Percentiles rank a stretch among this genome's conserved stretches.
These are phyloP conservation scores for Mastomys coucha DNA, from an alignment of 2,113 vertebrate species.

Conservation along the genomic window DNA sequence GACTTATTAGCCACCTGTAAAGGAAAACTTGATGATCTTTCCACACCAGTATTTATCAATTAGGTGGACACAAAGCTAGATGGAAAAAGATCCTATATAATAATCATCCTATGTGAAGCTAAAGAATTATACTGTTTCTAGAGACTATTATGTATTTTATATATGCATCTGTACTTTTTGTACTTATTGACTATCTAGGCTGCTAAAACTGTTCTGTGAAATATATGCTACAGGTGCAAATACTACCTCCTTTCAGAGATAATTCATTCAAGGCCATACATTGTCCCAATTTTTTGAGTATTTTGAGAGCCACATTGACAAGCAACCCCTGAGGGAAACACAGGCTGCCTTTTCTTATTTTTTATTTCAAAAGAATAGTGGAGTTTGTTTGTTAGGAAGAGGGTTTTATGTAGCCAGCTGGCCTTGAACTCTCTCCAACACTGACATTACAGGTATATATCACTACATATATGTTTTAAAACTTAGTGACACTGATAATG, in stretches of 20 bases:
- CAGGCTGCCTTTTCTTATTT: slow-evolving; percentile 36
- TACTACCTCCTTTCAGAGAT: slow-evolving; percentile 31
- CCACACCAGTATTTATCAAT: not conserved
- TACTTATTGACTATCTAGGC: slow-evolving; percentile 16
- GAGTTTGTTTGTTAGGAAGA: not conserved
- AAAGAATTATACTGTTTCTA: slow-evolving; percentile 28
- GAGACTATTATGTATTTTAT: not conserved
- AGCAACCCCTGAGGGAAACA: not conserved
- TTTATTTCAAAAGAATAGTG: slow-evolving; percentile 51
- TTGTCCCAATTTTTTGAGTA: not conserved
- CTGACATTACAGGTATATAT: not conserved
- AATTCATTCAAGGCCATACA: not conserved
- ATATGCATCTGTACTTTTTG: not conserved
- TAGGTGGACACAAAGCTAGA: slow-evolving; percentile 17
- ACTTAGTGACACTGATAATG: slow-evolving; percentile 23
- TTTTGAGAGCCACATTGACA: not conserved
- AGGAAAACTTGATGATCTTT: slow-evolving; percentile 47
- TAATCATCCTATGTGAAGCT: not conserved
- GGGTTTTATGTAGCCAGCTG: not conserved
- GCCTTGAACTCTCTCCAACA: not conserved
- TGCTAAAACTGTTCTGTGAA: slow-evolving; percentile 22
- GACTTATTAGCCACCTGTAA: slow-evolving; percentile 27
- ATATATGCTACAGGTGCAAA: not conserved
- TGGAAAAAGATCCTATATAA: not conserved
- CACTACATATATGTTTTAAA: not conserved